Evolutionary conservation across 1,140 invertebrate species (phyloP).

Genomic region (Chrysoperla carnea): DNA sequence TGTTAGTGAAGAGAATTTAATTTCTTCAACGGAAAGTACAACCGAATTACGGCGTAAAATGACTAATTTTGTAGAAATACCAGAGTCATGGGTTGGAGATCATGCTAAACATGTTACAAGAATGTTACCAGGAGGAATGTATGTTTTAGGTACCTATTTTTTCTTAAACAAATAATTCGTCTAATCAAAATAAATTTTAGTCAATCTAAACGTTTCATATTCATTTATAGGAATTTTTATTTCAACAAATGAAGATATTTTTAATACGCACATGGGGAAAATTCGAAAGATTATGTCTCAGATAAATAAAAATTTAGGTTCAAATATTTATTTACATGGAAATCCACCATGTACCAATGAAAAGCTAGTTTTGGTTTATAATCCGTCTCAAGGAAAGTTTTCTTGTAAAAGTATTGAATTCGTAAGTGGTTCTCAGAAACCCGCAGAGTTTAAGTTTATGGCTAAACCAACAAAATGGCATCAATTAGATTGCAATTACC

Average conservation of each 20-base stretch:
- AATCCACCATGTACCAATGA: conserved; percentile 24
- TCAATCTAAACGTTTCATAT: conserved; percentile 11
- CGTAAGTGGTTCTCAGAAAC: conserved; percentile 23
- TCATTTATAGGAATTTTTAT: conserved; percentile 39
- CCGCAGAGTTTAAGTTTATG: conserved; percentile 44
- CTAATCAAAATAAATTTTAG: neutral
- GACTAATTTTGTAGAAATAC: conserved; percentile 23
- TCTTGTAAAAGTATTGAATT: conserved; percentile 26
- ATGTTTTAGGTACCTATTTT: conserved; percentile 41
- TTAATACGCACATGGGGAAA: conserved; percentile 31
- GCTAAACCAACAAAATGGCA: conserved; percentile 43
- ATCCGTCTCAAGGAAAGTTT: conserved; percentile 24
- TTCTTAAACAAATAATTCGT: neutral
- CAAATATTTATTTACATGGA: conserved; percentile 37
- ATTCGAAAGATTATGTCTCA: conserved; percentile 33
- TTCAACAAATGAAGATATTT: conserved; percentile 40
- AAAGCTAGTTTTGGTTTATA: conserved; percentile 30
- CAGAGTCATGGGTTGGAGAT: conserved; percentile 42
- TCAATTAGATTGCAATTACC: conserved; percentile 45
- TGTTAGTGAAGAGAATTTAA: conserved; percentile 14
- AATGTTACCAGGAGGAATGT: conserved; percentile 69
- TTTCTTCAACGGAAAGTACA: conserved; percentile 15
- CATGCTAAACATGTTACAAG: conserved; percentile 53
- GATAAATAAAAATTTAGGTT: conserved; percentile 31
- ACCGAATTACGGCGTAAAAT: conserved; percentile 13